Percentiles rank a stretch among this genome's conserved stretches.
These are phyloP conservation scores for Odontocolon sp. DNA, from an alignment of 2,888 invertebrate genomes.

Conservation along the genomic window DNA sequence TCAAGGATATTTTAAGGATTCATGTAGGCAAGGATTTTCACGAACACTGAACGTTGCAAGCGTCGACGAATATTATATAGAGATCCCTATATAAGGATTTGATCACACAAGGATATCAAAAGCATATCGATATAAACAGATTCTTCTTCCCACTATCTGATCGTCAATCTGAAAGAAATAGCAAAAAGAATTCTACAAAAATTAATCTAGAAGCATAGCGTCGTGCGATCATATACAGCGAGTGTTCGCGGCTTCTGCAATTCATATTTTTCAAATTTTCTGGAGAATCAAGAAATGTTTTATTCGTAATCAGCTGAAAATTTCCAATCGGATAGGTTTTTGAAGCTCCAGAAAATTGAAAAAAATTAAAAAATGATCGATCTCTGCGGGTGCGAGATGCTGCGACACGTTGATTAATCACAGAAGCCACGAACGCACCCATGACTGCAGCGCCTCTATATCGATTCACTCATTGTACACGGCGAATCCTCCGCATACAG, in stretches of 20 bases:
- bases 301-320: too few relatives aligned
- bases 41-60: slow-evolving; percentile 50
- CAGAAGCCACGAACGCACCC: too few relatives aligned
- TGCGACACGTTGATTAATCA: too few relatives aligned
- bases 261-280: too few relatives aligned
- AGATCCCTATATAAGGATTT: slow-evolving; percentile 4
- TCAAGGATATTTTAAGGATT: slow-evolving; percentile 24
- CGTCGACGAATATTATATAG: slow-evolving; percentile 8
- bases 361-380: too few relatives aligned
- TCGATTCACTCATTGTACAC: too few relatives aligned
- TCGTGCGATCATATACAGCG: slow-evolving; percentile 40
- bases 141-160: not conserved
- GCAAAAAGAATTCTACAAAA: not conserved
- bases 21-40: slow-evolving; percentile 9
- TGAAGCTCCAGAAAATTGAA: too few relatives aligned
- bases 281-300: too few relatives aligned
- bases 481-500: not conserved
- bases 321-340: too few relatives aligned
- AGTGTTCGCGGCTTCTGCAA: too few relatives aligned
- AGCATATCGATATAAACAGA: slow-evolving; percentile 26
- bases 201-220: slow-evolving; percentile 3
- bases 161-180: not conserved
- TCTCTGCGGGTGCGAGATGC: too few relatives aligned
- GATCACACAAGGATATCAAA: slow-evolving; percentile 39
- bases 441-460: too few relatives aligned